A percentile compares a stretch with the other conserved stretches of the same genome.
Evolutionary conservation across 2,797 vertebrate species (phyloP).

Genomic region (Streptopelia turtur): DNA sequence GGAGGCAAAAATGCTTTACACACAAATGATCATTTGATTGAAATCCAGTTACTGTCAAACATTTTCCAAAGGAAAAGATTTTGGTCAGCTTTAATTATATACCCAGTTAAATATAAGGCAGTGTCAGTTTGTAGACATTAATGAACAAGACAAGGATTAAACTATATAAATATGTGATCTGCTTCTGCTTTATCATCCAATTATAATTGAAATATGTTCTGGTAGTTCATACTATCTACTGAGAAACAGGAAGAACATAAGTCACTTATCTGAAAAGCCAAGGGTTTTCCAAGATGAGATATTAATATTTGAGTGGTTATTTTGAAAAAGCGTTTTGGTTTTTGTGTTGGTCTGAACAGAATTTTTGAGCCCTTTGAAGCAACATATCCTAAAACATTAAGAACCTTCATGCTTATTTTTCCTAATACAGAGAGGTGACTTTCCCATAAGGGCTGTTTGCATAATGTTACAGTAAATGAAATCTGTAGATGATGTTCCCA

Average conservation of each 20-base stretch:
- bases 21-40: background rate
- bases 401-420: conserved; percentile 6
- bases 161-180: background rate
- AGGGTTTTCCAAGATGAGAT: background rate
- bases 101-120: background rate
- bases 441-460: conserved; percentile 38
- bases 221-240: background rate
- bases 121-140: background rate
- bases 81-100: background rate
- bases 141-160: background rate
- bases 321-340: background rate
- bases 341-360: background rate
- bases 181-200: background rate
- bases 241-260: background rate
- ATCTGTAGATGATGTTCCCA: background rate
- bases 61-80: background rate
- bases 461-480: conserved; percentile 46
- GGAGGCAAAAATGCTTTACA: background rate
- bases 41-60: background rate
- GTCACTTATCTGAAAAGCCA: background rate
- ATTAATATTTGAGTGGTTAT: background rate
- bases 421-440: conserved; percentile 25
- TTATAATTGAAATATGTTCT: background rate
- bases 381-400: background rate
- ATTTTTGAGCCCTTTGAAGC: background rate